Base-by-base conservation (phyloP, 2,888 invertebrate species). In the Caenorhabditis sinica region DNA sequence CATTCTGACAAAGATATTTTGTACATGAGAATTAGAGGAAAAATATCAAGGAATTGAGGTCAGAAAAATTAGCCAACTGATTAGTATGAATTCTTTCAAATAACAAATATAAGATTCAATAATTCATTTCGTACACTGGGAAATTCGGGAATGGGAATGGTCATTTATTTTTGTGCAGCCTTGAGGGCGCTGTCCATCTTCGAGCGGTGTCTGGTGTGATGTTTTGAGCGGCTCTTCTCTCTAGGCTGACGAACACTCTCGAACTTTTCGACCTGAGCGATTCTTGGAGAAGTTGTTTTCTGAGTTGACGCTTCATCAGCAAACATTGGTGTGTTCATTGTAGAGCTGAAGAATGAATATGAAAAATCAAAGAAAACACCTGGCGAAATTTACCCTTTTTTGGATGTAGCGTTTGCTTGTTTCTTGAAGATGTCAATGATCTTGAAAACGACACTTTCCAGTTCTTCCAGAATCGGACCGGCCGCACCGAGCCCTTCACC, bases 161-260 rank as follows among this genome's bases (percentile, higher is more conserved):
- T n/a, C n/a, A 28, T 61, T 33, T 56, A 79, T 40, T 60, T 73
- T 23, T 82, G 82, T 28, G 72, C 72, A 8, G 72, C 66, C 30
- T 75, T 66, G 20, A 76, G 60, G 20, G 77, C 77, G 65, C 75
- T 80, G 25, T 84, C 84, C 71, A 68, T 65, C 45, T 75, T 84
- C 20, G 80, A 76, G n/a, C 84, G 84, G 53, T 84, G 84, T 51
- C 49, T 75, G 5, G 56, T 1, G 36, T 84, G 84, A 65, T 84
- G 80, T 43, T 75, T 79, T 17, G 79, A 71, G 8, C 77, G 77
- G 17, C 69, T 75, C 25, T 63, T 74, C 20, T 69, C 75, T 63
- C 60, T 61, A 28, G 63, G 74, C 65, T 82, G 71, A 25, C 77
- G 60, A n/a, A 79, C 73, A 61, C 58, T 73, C 49, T 79, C 83